phyloP scores from a whole-genome alignment of 35 echinoderm and acorn worm species.

The Lytechinus pictus region DNA sequence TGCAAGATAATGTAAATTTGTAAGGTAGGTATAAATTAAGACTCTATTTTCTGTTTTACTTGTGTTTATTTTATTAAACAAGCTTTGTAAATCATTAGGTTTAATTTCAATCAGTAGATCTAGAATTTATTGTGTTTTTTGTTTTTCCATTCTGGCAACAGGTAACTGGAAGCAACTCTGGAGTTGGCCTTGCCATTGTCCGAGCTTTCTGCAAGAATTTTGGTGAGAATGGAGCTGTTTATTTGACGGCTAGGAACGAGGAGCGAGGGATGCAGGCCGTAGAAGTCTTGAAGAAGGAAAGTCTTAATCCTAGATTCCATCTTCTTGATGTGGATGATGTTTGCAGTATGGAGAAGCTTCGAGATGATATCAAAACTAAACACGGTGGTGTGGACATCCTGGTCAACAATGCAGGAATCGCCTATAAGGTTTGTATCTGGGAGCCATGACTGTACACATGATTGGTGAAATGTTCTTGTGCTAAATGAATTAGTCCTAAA shows the following conservation, averaged over 20 bases:
- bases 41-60: too few species aligned
- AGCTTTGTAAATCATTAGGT: too few species aligned
- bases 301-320: conserved; percentile 70
- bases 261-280: conserved; percentile 79
- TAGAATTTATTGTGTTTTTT: background rate
- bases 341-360: conserved; percentile 56
- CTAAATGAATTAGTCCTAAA: too few species aligned
- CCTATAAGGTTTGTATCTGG: conserved; percentile 54
- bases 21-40: too few species aligned
- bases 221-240: conserved; percentile 65
- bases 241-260: conserved; percentile 82
- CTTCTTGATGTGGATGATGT: conserved; percentile 69
- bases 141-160: background rate
- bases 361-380: conserved; percentile 60
- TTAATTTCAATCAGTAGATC: background rate
- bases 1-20: too few species aligned
- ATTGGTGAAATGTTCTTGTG: too few species aligned
- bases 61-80: too few species aligned
- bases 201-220: conserved; percentile 87
- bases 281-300: conserved; percentile 72
- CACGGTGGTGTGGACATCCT: conserved; percentile 86
- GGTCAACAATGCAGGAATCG: conserved; percentile 90
- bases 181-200: conserved; percentile 83
- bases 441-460: too few species aligned
- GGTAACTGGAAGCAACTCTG: conserved; percentile 83